Percentiles rank a stretch among this genome's conserved stretches.
Evolutionary conservation across 2,888 invertebrate species (phyloP).

Genomic region (Dysmachus trigonus): DNA sequence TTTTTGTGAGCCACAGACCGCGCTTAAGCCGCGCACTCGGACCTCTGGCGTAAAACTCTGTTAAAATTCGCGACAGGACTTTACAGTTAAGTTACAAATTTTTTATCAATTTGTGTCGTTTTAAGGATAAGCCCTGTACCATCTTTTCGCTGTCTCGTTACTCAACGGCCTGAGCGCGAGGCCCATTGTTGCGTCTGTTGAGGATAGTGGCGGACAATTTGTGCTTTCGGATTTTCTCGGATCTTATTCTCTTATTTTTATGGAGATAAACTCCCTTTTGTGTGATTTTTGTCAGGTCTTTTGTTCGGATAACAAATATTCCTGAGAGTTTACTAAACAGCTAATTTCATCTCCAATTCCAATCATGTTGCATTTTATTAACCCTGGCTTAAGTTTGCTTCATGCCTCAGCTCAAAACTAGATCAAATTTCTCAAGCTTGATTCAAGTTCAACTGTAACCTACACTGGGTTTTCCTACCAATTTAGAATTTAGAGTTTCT

Average conservation of each 20-base stretch:
- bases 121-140: slow-evolving; percentile 25
- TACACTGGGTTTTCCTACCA: too few species aligned
- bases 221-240: neutral
- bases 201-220: neutral
- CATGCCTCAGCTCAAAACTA: too few species aligned
- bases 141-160: slow-evolving; percentile 9
- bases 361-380: too few species aligned
- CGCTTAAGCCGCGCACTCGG: neutral
- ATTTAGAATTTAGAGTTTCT: too few species aligned
- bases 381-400: too few species aligned
- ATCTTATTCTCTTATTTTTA: neutral
- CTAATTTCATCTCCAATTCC: neutral
- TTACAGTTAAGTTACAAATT: slow-evolving; percentile 54
- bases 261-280: neutral
- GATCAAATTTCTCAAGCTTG: too few species aligned
- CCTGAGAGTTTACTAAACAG: neutral
- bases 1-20: neutral
- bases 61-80: slow-evolving; percentile 45
- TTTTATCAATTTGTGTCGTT: slow-evolving; percentile 53
- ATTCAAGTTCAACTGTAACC: too few species aligned
- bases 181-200: neutral
- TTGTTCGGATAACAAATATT: neutral
- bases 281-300: neutral
- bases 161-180: neutral
- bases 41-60: neutral